Conservation (phyloP, 1,140 invertebrate genomes). For the Bradysia coprophila region DNA sequence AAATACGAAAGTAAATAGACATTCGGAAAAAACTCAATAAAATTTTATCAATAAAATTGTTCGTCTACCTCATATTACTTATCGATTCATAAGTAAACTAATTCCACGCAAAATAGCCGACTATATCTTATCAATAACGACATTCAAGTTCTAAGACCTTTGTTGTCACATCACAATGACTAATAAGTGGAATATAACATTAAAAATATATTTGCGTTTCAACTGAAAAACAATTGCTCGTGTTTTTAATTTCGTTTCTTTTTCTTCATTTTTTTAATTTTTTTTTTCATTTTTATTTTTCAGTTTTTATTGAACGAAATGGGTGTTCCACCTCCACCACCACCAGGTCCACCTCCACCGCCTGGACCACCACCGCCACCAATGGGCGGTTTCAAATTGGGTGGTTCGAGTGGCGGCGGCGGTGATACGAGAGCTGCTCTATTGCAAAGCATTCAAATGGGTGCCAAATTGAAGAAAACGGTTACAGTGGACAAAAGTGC, state of each 20-base stretch:
- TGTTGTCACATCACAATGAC: too few species aligned
- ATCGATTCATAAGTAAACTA: too few species aligned
- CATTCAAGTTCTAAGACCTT: too few species aligned
- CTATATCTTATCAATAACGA: too few species aligned
- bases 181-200: too few species aligned
- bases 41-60: too few species aligned
- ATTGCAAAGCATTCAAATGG: conserved; percentile 65
- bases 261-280: not conserved
- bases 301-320: conserved; percentile 13
- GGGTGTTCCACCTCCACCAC: conserved; percentile 32
- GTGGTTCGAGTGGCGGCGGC: conserved; percentile 24
- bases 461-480: conserved; percentile 65
- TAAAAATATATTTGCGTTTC: conserved; percentile 1
- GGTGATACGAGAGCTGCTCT: conserved; percentile 43
- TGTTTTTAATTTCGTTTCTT: too few species aligned
- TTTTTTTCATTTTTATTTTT: not conserved
- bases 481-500: conserved; percentile 77
- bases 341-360: conserved; percentile 36
- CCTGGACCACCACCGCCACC: conserved; percentile 38
- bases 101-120: too few species aligned
- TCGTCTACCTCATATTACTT: too few species aligned
- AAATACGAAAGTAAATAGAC: too few species aligned
- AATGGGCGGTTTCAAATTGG: conserved; percentile 21
- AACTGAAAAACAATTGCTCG: too few species aligned
- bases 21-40: too few species aligned